Base-by-base conservation (phyloP, 2,888 invertebrate genomes). In the Lysandra coridon region DNA sequence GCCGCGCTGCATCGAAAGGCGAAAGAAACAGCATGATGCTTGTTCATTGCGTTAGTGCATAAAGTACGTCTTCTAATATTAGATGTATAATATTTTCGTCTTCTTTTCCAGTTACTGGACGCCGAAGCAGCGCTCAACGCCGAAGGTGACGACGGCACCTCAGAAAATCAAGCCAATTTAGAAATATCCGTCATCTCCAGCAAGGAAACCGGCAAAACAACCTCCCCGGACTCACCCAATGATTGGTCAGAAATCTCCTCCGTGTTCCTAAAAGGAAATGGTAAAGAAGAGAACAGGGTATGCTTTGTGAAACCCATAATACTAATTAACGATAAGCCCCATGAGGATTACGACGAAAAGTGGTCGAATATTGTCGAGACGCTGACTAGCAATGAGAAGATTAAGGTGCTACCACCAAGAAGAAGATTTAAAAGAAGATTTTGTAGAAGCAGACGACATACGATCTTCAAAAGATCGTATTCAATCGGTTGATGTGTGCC, bases 381-480 rank as follows among this genome's bases (percentile, higher is more conserved):
- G 73, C 83, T 90, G 12, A 83, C 88, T 0, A 89, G 87, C 78
- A 90, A 85, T 83, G 92, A 92, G 5, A 92, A 89, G 80, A 83
- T 92, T 10, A 92, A 90, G 85, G 87, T 84, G 14, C 87, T 90
- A 80, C 88, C 88, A 23, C 87, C 88, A 0, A 87, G 89, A 79
- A 88, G 87, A 84, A 91, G 88, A 82, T 90, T 88, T 79, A 93
- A 91, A 81, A 85, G 94, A 17, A 93, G 88, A 84, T 94, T 89
- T 83, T 93, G 93, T 82, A 89, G 94, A 80, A 88, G 87, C 80
- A 85, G 84, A 84, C 86, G 92, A 4, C 87, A 91, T 81, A 89
- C 89, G 17, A 89, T 88, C 0, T 92, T 91, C 81, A 94, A 94
- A 87, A 88, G 94, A 83, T 93, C 93, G 0, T 94, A 93, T 83